These are phyloP conservation scores for Glareola pratincola DNA, from an alignment of 2,113 vertebrate species.

Conservation along the genomic window DNA sequence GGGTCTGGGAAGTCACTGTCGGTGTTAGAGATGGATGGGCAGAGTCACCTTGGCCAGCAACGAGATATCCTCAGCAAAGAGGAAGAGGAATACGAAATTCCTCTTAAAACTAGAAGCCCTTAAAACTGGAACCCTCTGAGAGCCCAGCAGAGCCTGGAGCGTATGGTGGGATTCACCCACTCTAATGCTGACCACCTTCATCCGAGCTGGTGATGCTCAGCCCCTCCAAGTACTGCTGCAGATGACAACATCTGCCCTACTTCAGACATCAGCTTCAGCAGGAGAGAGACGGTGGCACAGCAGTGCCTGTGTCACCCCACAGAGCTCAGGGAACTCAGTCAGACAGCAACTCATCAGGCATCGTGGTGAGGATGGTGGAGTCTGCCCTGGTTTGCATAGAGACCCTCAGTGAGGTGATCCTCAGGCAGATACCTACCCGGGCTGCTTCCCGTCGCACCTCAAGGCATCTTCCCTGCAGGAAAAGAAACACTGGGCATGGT, in stretches of 20 bases:
- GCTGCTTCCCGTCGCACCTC: not conserved
- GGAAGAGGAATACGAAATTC: not conserved
- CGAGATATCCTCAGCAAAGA: not conserved
- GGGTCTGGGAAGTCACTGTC: not conserved
- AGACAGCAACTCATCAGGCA: not conserved
- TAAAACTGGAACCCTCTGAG: not conserved
- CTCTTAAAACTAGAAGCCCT: not conserved
- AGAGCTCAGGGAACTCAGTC: not conserved
- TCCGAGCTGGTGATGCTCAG: not conserved
- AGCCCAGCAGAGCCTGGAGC: not conserved
- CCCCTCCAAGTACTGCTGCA: not conserved
- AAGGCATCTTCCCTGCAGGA: not conserved
- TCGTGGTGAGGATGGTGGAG: not conserved
- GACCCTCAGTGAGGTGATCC: not conserved
- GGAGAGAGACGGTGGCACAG: not conserved
- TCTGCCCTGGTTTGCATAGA: not conserved
- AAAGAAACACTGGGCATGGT: not conserved
- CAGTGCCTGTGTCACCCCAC: rapidly evolving
- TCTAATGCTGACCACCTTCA: not conserved
- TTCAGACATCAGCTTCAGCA: not conserved
- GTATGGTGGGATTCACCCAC: rapidly evolving
- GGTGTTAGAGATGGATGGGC: not conserved
- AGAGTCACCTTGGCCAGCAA: rapidly evolving
- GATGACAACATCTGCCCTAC: not conserved
- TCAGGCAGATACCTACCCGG: not conserved